These are phyloP conservation scores for Drosophila miranda DNA, from an alignment of 1,140 invertebrate genomes.

Conservation along the genomic window DNA sequence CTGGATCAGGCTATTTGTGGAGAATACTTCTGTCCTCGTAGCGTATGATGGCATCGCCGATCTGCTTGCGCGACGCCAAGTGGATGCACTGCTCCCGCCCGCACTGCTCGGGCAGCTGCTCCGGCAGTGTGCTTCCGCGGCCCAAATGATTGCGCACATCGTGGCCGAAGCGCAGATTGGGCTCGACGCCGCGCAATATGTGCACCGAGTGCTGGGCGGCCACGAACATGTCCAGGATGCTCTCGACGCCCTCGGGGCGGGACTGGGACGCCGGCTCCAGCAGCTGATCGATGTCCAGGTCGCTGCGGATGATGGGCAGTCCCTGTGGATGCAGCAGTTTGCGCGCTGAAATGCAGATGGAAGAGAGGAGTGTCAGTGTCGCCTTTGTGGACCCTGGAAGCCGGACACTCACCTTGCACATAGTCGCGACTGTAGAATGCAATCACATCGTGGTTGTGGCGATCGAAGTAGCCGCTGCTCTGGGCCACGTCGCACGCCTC, in stretches of 20 bases:
- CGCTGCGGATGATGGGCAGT: slow-evolving; percentile 85
- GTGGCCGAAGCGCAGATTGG: slow-evolving; percentile 75
- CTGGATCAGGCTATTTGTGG: slow-evolving; percentile 55
- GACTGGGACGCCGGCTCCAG: slow-evolving; percentile 60
- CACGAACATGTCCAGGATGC: slow-evolving; percentile 81
- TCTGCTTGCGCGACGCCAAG: slow-evolving; percentile 80
- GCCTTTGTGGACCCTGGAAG: too few species aligned
- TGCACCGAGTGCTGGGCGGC: slow-evolving; percentile 74
- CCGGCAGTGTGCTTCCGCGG: slow-evolving; percentile 39
- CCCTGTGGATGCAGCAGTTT: slow-evolving; percentile 84
- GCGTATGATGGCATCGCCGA: slow-evolving; percentile 80
- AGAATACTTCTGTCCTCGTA: slow-evolving; percentile 80
- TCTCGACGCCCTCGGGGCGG: slow-evolving; percentile 58
- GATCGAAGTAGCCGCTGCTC: slow-evolving; percentile 91
- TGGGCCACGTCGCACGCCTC: slow-evolving; percentile 88
- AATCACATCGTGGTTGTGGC: slow-evolving; percentile 87
- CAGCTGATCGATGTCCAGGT: slow-evolving; percentile 85
- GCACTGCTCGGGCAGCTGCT: slow-evolving; percentile 27
- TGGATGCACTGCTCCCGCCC: slow-evolving; percentile 72
- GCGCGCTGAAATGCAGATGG: slow-evolving; percentile 83
- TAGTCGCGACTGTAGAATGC: slow-evolving; percentile 94
- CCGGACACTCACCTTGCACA: slow-evolving; percentile 84
- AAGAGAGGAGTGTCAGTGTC: neutral
- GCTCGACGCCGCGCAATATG: slow-evolving; percentile 78
- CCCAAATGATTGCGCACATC: slow-evolving; percentile 61